These are phyloP conservation scores for Columbina picui DNA, from an alignment of 2,113 vertebrate species.

Conservation along the genomic window DNA sequence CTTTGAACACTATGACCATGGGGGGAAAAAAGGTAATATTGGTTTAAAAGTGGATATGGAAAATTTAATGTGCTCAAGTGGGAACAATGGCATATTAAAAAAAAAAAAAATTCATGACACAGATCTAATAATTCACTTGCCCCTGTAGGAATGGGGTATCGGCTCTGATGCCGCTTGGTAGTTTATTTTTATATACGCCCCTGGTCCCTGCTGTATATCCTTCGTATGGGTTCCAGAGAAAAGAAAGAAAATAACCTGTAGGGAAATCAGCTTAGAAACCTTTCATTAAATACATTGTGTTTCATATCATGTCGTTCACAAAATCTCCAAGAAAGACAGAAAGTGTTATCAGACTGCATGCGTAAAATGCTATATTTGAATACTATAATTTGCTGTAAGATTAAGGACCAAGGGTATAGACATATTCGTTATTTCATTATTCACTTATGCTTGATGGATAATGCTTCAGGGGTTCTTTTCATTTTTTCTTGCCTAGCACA, in stretches of 20 bases:
- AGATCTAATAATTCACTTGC: conserved; percentile 86
- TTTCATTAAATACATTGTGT: conserved; percentile 85
- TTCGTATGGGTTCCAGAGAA: conserved; percentile 80
- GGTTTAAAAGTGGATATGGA: conserved; percentile 81
- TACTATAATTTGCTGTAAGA: conserved; percentile 83
- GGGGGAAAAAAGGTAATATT: conserved; percentile 78
- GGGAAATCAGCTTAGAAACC: conserved; percentile 84
- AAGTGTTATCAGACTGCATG: conserved; percentile 77
- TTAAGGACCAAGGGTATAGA: conserved; percentile 76
- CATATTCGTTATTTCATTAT: conserved; percentile 76
- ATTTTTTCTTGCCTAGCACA: conserved; percentile 26
- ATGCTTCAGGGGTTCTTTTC: conserved; percentile 68
- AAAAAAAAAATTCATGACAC: conserved; percentile 79
- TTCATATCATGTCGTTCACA: conserved; percentile 79
- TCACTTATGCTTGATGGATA: conserved; percentile 76
- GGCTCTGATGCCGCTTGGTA: conserved; percentile 76
- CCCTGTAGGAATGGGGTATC: conserved; percentile 81
- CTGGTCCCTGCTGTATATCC: conserved; percentile 79
- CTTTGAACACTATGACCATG: conserved; percentile 76
- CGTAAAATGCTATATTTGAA: conserved; percentile 80
- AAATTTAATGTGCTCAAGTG: conserved; percentile 81
- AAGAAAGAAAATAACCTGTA: conserved; percentile 83
- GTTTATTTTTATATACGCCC: conserved; percentile 85
- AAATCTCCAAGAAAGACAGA: conserved; percentile 78
- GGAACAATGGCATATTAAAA: conserved; percentile 85